Percentiles rank a stretch among this genome's conserved stretches.
These are phyloP conservation scores for Dipodomys stephensi DNA, from an alignment of 2,113 vertebrate genomes.

Conservation along the genomic window DNA sequence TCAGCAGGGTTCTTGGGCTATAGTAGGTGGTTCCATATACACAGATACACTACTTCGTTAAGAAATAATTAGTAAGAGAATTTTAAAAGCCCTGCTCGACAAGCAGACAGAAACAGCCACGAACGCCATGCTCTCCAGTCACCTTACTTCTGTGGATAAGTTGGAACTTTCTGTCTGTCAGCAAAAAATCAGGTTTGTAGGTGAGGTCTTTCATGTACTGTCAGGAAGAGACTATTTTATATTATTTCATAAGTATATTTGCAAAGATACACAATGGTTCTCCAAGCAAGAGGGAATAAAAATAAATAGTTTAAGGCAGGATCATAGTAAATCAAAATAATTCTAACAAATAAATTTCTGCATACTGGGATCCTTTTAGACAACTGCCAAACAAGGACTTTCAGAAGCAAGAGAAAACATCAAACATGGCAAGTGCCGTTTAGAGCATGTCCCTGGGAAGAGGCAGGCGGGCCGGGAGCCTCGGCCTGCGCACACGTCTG, in stretches of 20 bases:
- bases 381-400: constrained; percentile 28
- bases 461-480: not conserved
- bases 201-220: constrained; percentile 6
- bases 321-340: constrained; percentile 33
- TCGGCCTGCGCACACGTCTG: not conserved
- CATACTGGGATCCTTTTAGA: not conserved
- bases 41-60: not conserved
- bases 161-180: not conserved
- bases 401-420: not conserved
- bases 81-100: not conserved
- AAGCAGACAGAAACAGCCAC: not conserved
- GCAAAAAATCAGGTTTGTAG: constrained; percentile 45
- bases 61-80: constrained; percentile 6
- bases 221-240: constrained; percentile 15
- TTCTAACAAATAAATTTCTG: constrained; percentile 27
- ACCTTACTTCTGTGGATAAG: constrained; percentile 15
- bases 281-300: constrained; percentile 6
- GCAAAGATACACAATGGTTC: not conserved
- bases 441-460: not conserved
- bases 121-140: not conserved
- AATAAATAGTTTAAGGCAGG: constrained; percentile 14
- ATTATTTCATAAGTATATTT: constrained; percentile 43
- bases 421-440: not conserved
- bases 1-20: constrained; percentile 21
- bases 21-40: not conserved